Conservation (phyloP, 2,888 invertebrate genomes). For the Tubulanus polymorphus region DNA sequence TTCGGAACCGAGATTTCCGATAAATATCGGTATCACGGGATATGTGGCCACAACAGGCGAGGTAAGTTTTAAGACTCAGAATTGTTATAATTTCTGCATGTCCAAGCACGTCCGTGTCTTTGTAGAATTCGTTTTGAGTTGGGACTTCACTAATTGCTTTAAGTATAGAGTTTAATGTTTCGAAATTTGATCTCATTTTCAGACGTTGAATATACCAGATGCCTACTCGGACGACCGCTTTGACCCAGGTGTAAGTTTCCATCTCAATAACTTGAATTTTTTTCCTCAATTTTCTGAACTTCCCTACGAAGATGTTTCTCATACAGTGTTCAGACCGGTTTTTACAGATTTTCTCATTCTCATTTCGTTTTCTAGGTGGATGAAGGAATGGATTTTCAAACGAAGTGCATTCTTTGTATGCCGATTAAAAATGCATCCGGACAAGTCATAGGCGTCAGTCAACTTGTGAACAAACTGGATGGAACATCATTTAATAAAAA, state of each 20-base stretch:
- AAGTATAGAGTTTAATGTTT: too few species aligned
- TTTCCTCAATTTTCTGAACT: too few species aligned
- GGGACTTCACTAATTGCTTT: too few species aligned
- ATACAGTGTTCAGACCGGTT: not conserved
- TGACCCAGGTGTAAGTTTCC: conserved; percentile 60
- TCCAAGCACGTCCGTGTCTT: too few species aligned
- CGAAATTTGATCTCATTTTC: conserved; percentile 50
- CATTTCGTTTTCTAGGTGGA: conserved; percentile 57
- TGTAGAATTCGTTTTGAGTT: too few species aligned
- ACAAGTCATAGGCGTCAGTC: conserved; percentile 83
- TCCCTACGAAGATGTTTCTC: not conserved
- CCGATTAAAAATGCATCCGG: conserved; percentile 90
- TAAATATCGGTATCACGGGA: conserved; percentile 91
- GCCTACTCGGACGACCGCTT: conserved; percentile 85
- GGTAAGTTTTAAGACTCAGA: too few species aligned
- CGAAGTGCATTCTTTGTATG: conserved; percentile 89
- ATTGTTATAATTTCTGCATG: too few species aligned
- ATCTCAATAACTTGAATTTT: too few species aligned
- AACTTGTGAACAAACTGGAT: conserved; percentile 89
- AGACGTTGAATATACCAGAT: conserved; percentile 88
- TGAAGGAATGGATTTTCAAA: conserved; percentile 69
- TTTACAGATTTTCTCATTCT: not conserved
- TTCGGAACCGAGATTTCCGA: conserved; percentile 70
- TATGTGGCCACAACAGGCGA: conserved; percentile 93
- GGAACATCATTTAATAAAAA: conserved; percentile 86